Evolutionary conservation across 1,140 invertebrate genomes (phyloP).

Genomic region (Drosophila lini): DNA sequence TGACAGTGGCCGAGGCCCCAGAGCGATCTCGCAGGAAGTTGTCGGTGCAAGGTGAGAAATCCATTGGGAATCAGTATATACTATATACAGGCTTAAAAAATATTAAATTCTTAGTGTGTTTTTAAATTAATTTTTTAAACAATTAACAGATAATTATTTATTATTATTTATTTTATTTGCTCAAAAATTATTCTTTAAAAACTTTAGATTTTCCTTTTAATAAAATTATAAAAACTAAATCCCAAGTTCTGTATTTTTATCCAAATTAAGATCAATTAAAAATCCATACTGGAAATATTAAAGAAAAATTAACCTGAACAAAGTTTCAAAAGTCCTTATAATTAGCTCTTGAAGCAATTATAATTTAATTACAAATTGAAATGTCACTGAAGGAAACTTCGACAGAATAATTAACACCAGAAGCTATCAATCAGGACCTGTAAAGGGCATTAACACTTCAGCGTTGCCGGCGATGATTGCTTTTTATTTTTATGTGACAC

Average conservation of each 20-base stretch:
- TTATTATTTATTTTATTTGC: background rate
- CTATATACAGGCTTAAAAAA: no score
- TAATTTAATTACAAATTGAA: conserved; percentile 5
- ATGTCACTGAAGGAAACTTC: background rate
- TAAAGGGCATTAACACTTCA: conserved; percentile 32
- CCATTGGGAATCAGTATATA: background rate
- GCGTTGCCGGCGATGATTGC: conserved; percentile 2
- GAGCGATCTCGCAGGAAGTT: conserved; percentile 72
- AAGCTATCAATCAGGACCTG: conserved; percentile 35
- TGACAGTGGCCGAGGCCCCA: conserved; percentile 66
- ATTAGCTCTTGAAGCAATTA: background rate
- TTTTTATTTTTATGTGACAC: conserved; percentile 49
- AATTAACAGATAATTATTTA: background rate
- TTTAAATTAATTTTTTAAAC: no score
- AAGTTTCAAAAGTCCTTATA: background rate
- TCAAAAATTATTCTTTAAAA: no score
- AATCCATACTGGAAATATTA: background rate
- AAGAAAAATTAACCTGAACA: background rate
- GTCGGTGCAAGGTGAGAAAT: conserved; percentile 77
- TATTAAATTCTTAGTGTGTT: no score
- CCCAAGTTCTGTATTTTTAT: no score
- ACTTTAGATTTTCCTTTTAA: no score
- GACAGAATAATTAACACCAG: conserved; percentile 1
- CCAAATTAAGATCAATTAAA: background rate
- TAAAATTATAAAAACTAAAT: no score